Percentiles rank a stretch among this genome's conserved stretches.
These are phyloP conservation scores for Drosophila tsacasi DNA, from an alignment of 1,140 invertebrate genomes.

Conservation along the genomic window DNA sequence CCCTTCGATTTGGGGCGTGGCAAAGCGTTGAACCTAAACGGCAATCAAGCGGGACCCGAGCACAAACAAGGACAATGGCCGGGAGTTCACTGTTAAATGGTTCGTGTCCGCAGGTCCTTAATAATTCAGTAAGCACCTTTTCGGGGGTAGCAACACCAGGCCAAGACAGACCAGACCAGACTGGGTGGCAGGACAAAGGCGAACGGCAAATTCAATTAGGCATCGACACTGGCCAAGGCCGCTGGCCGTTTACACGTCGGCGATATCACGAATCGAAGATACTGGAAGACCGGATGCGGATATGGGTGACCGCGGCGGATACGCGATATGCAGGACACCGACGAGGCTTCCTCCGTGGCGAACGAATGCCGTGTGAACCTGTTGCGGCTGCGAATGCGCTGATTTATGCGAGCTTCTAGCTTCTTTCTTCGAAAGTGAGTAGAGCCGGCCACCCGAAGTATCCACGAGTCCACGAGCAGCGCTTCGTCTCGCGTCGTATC, in stretches of 20 bases:
- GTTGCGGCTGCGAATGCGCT: slow-evolving; percentile 68
- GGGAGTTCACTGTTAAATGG: slow-evolving; percentile 32
- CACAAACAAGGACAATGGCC: slow-evolving; percentile 21
- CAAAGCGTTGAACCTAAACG: slow-evolving; percentile 38
- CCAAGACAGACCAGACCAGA: slow-evolving; percentile 2
- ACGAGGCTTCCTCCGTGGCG: slow-evolving; percentile 70
- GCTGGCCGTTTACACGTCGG: slow-evolving; percentile 16
- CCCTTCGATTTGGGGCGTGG: slow-evolving; percentile 32
- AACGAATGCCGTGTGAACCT: slow-evolving; percentile 81
- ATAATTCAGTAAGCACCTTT: slow-evolving; percentile 65
- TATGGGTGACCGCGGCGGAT: slow-evolving; percentile 10
- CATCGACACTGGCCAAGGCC: slow-evolving; percentile 24
- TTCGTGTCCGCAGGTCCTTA: slow-evolving; percentile 58
- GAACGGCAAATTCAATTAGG: slow-evolving; percentile 65
- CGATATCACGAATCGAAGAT: slow-evolving; percentile 10
- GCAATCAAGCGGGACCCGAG: slow-evolving; percentile 32
- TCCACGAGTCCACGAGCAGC: slow-evolving; percentile 19
- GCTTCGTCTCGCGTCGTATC: slow-evolving; percentile 33
- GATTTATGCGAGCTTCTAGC: slow-evolving; percentile 70
- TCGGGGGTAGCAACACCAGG: slow-evolving; percentile 1
- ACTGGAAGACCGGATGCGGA: background rate
- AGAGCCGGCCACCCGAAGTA: slow-evolving; percentile 32
- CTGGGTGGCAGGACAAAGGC: slow-evolving; percentile 30
- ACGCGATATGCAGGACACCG: slow-evolving; percentile 37
- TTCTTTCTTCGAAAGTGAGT: slow-evolving; percentile 43